phyloP scores from a whole-genome alignment of 2,113 vertebrate species.

The Hystrix brachyura region DNA sequence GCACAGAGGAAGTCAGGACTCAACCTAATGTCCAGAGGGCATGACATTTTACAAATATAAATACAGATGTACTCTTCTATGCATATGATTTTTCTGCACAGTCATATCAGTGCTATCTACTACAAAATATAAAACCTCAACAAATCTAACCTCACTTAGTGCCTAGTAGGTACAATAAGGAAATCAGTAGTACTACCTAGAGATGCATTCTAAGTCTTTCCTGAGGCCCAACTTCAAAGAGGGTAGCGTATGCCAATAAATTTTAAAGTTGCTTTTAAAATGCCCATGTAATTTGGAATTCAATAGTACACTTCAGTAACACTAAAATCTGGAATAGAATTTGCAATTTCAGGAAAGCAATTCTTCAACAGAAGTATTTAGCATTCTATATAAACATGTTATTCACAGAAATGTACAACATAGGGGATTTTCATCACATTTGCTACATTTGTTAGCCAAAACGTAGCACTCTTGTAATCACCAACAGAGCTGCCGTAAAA shows the following conservation, averaged over 20 bases:
- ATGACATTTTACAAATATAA: neutral
- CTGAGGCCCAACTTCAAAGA: conserved; percentile 55
- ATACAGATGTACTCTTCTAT: neutral
- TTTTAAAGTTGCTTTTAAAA: conserved; percentile 4
- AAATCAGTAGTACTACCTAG: neutral
- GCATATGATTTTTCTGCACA: neutral
- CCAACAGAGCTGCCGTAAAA: conserved; percentile 77
- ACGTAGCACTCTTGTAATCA: conserved; percentile 79
- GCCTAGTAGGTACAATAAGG: neutral
- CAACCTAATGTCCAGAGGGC: neutral
- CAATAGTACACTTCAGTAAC: conserved; percentile 24
- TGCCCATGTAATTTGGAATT: neutral
- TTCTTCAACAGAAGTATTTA: conserved; percentile 85
- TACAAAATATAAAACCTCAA: neutral
- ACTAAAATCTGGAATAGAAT: conserved; percentile 75
- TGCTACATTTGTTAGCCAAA: conserved; percentile 87
- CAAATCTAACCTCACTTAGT: neutral
- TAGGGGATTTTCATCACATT: conserved; percentile 86
- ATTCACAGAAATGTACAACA: conserved; percentile 87
- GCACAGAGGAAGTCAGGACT: neutral
- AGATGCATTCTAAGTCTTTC: neutral
- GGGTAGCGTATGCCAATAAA: neutral
- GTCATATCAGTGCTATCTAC: neutral
- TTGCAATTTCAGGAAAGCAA: conserved; percentile 82
- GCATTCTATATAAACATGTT: conserved; percentile 87